Evolutionary conservation across 2,888 invertebrate species (phyloP), one percentile per base, ranked within the genome.

Genomic region (Cantharis lateralis): DNA sequence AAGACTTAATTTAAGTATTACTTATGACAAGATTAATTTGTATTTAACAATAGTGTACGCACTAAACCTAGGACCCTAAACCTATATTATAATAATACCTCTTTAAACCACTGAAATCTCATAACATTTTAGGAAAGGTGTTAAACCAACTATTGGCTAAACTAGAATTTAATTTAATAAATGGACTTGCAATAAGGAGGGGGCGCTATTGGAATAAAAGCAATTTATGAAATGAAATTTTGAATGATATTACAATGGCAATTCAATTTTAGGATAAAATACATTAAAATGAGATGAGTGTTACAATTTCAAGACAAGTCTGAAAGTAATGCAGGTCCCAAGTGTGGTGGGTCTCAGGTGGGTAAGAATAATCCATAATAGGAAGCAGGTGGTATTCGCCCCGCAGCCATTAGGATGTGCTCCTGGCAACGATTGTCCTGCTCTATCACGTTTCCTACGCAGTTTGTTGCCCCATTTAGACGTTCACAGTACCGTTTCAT

Each of bases 281-380:
- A 75, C 68, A 24, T 69, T 62, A 68, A 62, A 66, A 68, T 71
- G 62, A 75, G 71, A 48, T 16, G 48, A 75, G 68, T 32, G 26
- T 28, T 71, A 71, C 71, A 75, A 75, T 71, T 75, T 63, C 18
- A 24, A 68, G 20, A 68, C 71, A 61, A 75, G 68, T 26, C 71
- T 75, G 71, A 75, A 71, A 75, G 68, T 75, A 75, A 71, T 75
- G 68, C 71, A 68, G 15, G 64, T 66, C 64, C 64, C 64, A 18
- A 20, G 64, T 66, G 71, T 66, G 68, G 71, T 68, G 71, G 71
- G 76, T 72, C 72, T 72, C 76, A 76, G 76, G 76, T 76, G 76
- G 72, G 70, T 66, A 72, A 76, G 72, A 75, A 77, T 74, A 77
- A 77, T 77, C 77, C 74, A 77, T 77, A 77, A 77, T 77, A 77